Evolutionary conservation across 1,140 invertebrate genomes (phyloP).

Genomic region (Hormaphis cornu): DNA sequence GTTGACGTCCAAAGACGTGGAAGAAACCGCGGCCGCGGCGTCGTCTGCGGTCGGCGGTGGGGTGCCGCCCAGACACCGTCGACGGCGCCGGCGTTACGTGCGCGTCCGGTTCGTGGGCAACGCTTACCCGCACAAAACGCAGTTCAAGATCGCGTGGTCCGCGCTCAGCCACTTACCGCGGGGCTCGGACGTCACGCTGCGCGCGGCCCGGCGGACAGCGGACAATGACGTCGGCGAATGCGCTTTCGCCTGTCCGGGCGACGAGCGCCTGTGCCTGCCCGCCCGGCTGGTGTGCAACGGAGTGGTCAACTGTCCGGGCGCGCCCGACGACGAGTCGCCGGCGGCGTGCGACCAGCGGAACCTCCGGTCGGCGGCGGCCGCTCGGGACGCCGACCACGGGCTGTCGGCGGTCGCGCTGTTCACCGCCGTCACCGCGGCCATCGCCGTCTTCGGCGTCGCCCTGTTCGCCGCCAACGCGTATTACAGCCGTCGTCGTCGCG

Average conservation of each 20-base stretch:
- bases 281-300: conserved; percentile 74
- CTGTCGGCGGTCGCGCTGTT: background rate
- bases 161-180: conserved; percentile 72
- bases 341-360: background rate
- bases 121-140: conserved; percentile 64
- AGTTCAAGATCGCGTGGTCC: conserved; percentile 81
- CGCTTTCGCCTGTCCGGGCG: conserved; percentile 68
- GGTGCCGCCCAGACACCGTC: background rate
- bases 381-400: background rate
- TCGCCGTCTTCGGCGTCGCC: background rate
- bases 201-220: conserved; percentile 35
- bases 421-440: background rate
- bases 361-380: background rate
- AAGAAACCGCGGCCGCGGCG: conserved; percentile 47
- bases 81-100: conserved; percentile 42
- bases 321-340: conserved; percentile 45
- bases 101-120: conserved; percentile 59
- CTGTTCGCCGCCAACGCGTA: background rate
- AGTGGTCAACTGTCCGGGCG: conserved; percentile 62
- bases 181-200: conserved; percentile 66
- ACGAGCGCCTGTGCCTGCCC: conserved; percentile 69
- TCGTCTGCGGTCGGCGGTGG: background rate
- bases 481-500: background rate
- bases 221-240: background rate
- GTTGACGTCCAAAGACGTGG: conserved; percentile 56